Base-by-base conservation (phyloP, 2,888 invertebrate species). In the Biston betularia region DNA sequence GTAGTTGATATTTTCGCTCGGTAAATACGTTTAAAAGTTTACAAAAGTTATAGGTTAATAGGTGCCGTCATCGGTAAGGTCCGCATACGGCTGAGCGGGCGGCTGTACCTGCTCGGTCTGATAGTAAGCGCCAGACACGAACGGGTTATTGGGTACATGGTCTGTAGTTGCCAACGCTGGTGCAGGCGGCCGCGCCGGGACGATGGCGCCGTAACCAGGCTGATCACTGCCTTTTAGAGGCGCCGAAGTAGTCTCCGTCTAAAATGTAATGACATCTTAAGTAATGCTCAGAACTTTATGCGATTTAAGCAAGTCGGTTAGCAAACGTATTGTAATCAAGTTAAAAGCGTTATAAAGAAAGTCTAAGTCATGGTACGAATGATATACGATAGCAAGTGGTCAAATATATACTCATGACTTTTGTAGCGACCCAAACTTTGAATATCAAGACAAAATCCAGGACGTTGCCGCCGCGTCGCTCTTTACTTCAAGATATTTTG, bases 71-170 rank as follows among this genome's bases (percentile, higher is more conserved):
- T 87, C 88, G 5, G 89, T 86, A 61, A 89, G 88, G 48, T 93
- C 92, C 11, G 88, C 87, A 73, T 90, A 90, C 71, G 95, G 95
- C 70, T 95, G 95, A 1, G 96, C 89, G 68, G 95, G 95, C 1
- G 96, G 96, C 82, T 96, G 96, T 8, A 96, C 95, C 7, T 95
- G 94, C 79, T 96, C 95, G 65, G 95, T 95, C 72, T 94, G 94
- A 71, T 95, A 94, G 73, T 95, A 92, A 45, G 95, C 95, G 9
- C 95, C 95, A 63, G 95, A 95, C 15, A 94, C 94, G 82, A 94
- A 94, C 0, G 94, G 94, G 75, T 95, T 95, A 75, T 94, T 94
- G 61, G 95, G 93, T 68, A 95, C 95, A 80, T 95, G 95, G 46
- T 94, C 87, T 68, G 94, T 95, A 24, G 95, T 95, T 42, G 95